Conservation (phyloP, 1,140 invertebrate species). For the Drosophila mayri region DNA sequence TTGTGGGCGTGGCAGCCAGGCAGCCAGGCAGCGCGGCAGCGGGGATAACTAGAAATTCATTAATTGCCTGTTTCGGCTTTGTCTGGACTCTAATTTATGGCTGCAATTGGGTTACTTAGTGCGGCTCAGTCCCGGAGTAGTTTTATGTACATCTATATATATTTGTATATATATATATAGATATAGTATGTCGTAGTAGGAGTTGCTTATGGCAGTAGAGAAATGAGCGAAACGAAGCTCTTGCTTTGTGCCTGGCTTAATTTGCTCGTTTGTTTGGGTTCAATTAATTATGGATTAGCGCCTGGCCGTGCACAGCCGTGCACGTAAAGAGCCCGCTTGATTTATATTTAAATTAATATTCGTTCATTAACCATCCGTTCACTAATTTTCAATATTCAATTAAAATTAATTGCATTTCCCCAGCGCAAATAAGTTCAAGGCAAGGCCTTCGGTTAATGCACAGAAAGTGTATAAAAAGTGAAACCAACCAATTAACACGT, state of each 20-base stretch:
- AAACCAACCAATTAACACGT: conserved; percentile 42
- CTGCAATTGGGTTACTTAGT: conserved; percentile 55
- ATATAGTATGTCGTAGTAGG: neutral
- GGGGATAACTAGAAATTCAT: conserved; percentile 46
- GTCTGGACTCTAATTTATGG: conserved; percentile 53
- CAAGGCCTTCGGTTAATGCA: conserved; percentile 13
- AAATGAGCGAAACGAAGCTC: conserved; percentile 15
- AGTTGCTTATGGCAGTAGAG: conserved; percentile 6
- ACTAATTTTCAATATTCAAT: conserved; percentile 48
- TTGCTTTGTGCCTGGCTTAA: conserved; percentile 36
- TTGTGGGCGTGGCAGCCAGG: conserved; percentile 16
- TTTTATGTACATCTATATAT: conserved; percentile 12
- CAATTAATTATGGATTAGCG: conserved; percentile 56
- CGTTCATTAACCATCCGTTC: conserved; percentile 45
- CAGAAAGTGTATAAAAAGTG: conserved; percentile 2
- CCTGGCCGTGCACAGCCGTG: conserved; percentile 17
- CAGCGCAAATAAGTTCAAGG: conserved; percentile 32
- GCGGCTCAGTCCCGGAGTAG: conserved; percentile 21
- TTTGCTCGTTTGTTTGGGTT: conserved; percentile 46
- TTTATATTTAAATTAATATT: conserved; percentile 51
- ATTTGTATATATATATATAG: neutral
- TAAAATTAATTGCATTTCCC: conserved; percentile 54
- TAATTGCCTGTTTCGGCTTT: conserved; percentile 55
- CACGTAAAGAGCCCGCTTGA: conserved; percentile 31
- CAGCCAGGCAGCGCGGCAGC: neutral